A percentile compares a stretch with the other conserved stretches of the same genome.
Evolutionary conservation across 2,113 vertebrate species (phyloP).

Genomic region (Chinchilla lanigera): DNA sequence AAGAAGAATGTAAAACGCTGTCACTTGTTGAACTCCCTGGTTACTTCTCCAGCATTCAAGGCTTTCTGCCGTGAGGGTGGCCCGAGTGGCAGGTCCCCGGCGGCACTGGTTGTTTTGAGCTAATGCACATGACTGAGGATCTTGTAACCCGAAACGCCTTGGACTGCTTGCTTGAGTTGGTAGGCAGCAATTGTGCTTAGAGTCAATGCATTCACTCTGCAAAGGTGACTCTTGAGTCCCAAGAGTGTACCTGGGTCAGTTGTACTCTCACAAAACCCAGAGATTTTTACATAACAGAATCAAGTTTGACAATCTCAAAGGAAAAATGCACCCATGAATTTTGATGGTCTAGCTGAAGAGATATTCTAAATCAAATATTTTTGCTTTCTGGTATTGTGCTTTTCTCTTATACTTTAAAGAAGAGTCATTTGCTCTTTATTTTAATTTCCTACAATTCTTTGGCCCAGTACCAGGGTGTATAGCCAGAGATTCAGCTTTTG

Average conservation of each 20-base stretch:
- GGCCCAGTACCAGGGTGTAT: background rate
- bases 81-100: background rate
- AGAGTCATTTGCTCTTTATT: background rate
- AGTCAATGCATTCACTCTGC: background rate
- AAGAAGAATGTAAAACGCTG: background rate
- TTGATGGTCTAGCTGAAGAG: conserved; percentile 3
- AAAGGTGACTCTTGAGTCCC: background rate
- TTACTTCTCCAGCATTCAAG: fast-evolving
- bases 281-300: background rate
- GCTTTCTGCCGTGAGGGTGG: fast-evolving
- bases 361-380: background rate
- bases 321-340: background rate
- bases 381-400: background rate
- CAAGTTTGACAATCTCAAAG: background rate
- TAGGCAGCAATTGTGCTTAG: background rate
- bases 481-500: background rate
- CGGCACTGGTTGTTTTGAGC: background rate
- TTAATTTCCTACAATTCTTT: background rate
- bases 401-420: conserved; percentile 38
- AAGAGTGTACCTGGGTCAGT: background rate
- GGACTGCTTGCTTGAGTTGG: background rate
- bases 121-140: background rate
- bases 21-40: background rate
- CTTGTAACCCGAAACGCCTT: background rate
- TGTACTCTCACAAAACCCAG: background rate